Percentiles rank a stretch among this genome's conserved stretches.
phyloP scores from a whole-genome alignment of 30 jellyfish, hydroid and myxozoan genomes.

The Sanderia malayensis region DNA sequence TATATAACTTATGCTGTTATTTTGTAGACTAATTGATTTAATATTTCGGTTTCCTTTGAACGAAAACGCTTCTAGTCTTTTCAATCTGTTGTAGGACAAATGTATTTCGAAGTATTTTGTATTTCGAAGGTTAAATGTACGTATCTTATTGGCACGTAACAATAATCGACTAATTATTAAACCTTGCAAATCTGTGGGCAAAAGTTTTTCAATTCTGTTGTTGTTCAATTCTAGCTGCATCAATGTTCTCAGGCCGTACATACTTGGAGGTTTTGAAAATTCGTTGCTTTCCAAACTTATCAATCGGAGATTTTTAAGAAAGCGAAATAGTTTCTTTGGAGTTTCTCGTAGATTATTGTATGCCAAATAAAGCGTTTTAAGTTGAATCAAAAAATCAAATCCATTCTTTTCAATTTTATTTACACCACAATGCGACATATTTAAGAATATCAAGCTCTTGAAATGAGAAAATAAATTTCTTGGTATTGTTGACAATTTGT shows the following conservation, averaged over 20 bases:
- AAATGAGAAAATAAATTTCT: not conserved
- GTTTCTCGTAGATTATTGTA: not conserved
- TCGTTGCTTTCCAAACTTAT: not conserved
- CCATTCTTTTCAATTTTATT: slow-evolving; percentile 7
- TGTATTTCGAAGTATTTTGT: not conserved
- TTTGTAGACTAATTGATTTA: not conserved
- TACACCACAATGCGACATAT: not conserved
- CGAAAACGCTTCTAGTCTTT: slow-evolving; percentile 4
- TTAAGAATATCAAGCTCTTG: not conserved
- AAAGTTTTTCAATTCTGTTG: not conserved
- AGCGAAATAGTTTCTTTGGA: slow-evolving; percentile 7
- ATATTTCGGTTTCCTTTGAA: not conserved
- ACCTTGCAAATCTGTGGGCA: not conserved
- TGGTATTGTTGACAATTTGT: slow-evolving; percentile 4
- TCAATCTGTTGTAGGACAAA: slow-evolving; percentile 7
- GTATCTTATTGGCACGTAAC: not conserved
- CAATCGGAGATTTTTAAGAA: not conserved
- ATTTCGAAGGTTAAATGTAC: slow-evolving; percentile 2
- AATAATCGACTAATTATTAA: not conserved
- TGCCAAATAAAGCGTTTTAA: not conserved
- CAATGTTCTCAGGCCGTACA: not conserved
- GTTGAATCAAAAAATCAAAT: not conserved
- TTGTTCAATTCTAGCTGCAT: not conserved
- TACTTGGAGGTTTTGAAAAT: not conserved
- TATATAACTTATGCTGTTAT: slow-evolving; percentile 13